Conservation (phyloP, 2,888 invertebrate genomes). For the Meganola albula region DNA sequence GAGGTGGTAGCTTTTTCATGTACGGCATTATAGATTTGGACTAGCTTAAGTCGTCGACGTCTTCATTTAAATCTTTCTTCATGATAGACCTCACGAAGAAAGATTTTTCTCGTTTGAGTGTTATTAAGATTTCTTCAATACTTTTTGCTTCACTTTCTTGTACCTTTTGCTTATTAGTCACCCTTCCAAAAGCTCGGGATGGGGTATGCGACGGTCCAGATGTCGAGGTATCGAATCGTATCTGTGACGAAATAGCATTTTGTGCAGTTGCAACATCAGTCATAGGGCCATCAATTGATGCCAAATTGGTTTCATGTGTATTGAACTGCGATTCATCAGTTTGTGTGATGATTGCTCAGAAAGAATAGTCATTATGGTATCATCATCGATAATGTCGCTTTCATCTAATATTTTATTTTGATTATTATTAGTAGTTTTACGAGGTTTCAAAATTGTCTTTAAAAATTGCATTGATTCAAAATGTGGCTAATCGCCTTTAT, state of each 20-base stretch:
- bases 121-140: constrained; percentile 14
- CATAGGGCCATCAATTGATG: constrained; percentile 12
- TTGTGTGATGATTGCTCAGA: constrained; percentile 10
- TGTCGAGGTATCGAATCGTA: constrained; percentile 9
- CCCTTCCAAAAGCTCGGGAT: constrained; percentile 10
- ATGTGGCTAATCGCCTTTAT: constrained; percentile 12
- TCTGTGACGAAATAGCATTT: constrained; percentile 12
- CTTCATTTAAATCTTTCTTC: constrained; percentile 9
- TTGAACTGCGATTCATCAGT: constrained; percentile 6
- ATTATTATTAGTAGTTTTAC: constrained; percentile 11
- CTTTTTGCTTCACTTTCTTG: constrained; percentile 11
- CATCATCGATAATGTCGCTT: constrained; percentile 9
- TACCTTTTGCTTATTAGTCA: constrained; percentile 12
- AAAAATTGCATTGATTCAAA: constrained; percentile 14
- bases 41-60: constrained; percentile 13
- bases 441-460: constrained; percentile 11
- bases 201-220: constrained; percentile 9
- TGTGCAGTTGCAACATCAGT: constrained; percentile 13
- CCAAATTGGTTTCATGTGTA: constrained; percentile 10
- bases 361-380: constrained; percentile 8
- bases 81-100: constrained; percentile 10
- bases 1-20: constrained; percentile 13
- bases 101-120: constrained; percentile 12
- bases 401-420: constrained; percentile 9
- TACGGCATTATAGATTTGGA: constrained; percentile 11